These are phyloP conservation scores for Mormyrops attenuatus DNA, from an alignment of 2,797 vertebrate species.

Conservation along the genomic window DNA sequence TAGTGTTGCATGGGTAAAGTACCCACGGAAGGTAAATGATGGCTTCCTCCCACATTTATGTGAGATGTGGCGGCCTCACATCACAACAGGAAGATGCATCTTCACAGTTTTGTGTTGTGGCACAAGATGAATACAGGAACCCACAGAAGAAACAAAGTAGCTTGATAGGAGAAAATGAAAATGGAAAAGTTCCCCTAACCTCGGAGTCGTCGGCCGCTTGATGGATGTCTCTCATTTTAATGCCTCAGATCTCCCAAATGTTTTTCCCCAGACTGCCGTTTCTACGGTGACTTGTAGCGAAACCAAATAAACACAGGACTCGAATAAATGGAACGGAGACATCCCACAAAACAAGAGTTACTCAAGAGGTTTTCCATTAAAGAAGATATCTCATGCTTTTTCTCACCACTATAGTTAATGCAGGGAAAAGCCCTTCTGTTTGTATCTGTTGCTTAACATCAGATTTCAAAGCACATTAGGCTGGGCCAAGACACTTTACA, in stretches of 20 bases:
- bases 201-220: conserved; percentile 3
- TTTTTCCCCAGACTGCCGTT: conserved; percentile 11
- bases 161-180: conserved; percentile 20
- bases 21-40: background rate
- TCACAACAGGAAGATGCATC: background rate
- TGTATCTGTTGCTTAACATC: conserved; percentile 9
- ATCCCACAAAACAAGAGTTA: conserved; percentile 10
- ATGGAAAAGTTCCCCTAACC: conserved; percentile 15
- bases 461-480: conserved; percentile 3
- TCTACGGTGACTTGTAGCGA: background rate
- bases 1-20: background rate
- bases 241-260: conserved; percentile 20
- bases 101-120: background rate
- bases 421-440: conserved; percentile 9
- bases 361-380: background rate
- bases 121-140: conserved; percentile 17
- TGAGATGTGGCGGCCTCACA: background rate
- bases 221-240: conserved; percentile 24
- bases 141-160: conserved; percentile 9
- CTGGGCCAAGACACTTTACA: background rate
- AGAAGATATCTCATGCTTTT: conserved; percentile 2
- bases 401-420: conserved; percentile 8
- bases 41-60: background rate
- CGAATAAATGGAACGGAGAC: conserved; percentile 7
- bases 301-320: conserved; percentile 7